Base-by-base conservation (phyloP, 1,140 invertebrate species). In the Sarcophaga bullata region DNA sequence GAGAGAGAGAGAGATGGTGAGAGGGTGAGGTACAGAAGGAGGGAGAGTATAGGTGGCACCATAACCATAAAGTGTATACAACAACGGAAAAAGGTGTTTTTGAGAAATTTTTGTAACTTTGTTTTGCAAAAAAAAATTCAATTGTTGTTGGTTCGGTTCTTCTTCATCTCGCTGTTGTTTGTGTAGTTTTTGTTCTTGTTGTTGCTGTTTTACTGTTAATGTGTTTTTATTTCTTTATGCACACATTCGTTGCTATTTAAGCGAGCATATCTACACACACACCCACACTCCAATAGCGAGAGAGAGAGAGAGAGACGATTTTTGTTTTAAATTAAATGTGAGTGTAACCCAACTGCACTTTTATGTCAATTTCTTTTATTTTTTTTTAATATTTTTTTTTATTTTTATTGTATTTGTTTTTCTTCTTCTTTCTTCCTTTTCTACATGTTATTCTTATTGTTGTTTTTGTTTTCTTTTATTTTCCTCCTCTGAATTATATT, bases 51-150 rank as follows among this genome's bases (percentile, higher is more conserved):
- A 15, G 17, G 48, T 10, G 52, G 11, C 68, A 49, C 54, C 37
- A 75, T 73, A 83, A 62, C 8, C 17, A 78, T 13, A 17, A 52
- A 76, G 25, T 62, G 52, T 47, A 73, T 68, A 15, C 58, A 37
- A 10, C 50, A 82, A 78, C 73, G 52, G 46, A 73, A 82, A 15
- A 82, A 78, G 58, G 58, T 76, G 73, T 76, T 76, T 76, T 37
- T 37, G 25, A 37, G 73, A 76, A 49, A 76, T 49, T 76, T 49
- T 68, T 68, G 62, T 68, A 68, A 68, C 62, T 68, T 19, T 68
- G 4, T 68, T 37, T 37, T 37, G 25, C 25, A 37, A 37, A 37
- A 37, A 37, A 37, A 37, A 37, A 37, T 68, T 58, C n/a, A n/a
- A 13, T 58, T 58, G 54, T 58, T 58, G 17, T 68, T 68, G n/a